Percentiles rank a stretch among this genome's conserved stretches.
Conservation (phyloP, 2,888 invertebrate species). For the Junonia oenone region DNA sequence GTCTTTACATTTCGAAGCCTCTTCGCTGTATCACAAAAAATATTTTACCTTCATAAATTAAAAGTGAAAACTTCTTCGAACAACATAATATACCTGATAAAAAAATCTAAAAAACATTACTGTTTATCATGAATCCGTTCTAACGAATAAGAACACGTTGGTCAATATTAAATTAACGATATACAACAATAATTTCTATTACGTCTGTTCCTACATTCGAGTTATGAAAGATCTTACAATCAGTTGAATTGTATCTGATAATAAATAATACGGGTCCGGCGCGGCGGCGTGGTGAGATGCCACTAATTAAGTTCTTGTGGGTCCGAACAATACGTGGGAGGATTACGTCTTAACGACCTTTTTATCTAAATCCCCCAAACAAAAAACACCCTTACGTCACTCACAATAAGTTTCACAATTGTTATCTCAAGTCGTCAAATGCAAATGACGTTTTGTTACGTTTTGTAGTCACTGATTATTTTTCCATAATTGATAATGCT, state of each 20-base stretch:
- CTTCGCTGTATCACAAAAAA: too few species aligned
- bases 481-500: slow-evolving; percentile 59
- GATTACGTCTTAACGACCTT: slow-evolving; percentile 41
- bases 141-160: too few species aligned
- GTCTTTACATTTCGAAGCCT: too few species aligned
- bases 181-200: slow-evolving; percentile 21
- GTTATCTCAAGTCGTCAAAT: slow-evolving; percentile 7
- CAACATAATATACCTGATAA: too few species aligned
- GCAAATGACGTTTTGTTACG: slow-evolving; percentile 39
- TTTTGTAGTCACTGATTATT: slow-evolving; percentile 47
- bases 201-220: slow-evolving; percentile 33
- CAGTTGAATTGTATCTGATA: slow-evolving; percentile 59
- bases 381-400: slow-evolving; percentile 38
- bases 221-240: slow-evolving; percentile 53
- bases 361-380: slow-evolving; percentile 24
- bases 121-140: too few species aligned
- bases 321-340: slow-evolving; percentile 56
- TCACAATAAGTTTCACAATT: slow-evolving; percentile 29
- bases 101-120: too few species aligned
- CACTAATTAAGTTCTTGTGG: slow-evolving; percentile 75
- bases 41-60: too few species aligned
- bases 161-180: slow-evolving; percentile 7
- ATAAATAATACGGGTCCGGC: slow-evolving; percentile 61
- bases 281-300: slow-evolving; percentile 52
- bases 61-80: too few species aligned